Evolutionary conservation across 2,888 invertebrate genomes (phyloP).

Genomic region (Aromia moschata): DNA sequence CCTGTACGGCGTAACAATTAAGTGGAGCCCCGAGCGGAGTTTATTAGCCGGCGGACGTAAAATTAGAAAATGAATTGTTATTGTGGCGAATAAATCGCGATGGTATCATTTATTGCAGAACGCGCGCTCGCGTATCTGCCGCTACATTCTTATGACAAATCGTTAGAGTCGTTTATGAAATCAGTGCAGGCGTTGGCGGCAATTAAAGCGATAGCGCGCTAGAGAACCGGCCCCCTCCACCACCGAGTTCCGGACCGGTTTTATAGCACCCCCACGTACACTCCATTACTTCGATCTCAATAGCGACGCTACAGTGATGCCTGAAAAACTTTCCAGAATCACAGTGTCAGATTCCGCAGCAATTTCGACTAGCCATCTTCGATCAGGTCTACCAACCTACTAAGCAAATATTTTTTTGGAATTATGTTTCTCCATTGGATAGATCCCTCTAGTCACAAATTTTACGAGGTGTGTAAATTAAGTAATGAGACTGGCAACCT

Average conservation of each 20-base stretch:
- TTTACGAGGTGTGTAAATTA: too few relatives aligned
- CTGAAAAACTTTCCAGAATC: too few relatives aligned
- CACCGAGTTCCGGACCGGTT: slow-evolving; percentile 37
- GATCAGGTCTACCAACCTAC: too few relatives aligned
- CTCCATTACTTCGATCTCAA: slow-evolving; percentile 37
- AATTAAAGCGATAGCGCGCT: slow-evolving; percentile 43
- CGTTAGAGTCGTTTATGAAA: slow-evolving; percentile 42
- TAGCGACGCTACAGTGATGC: too few relatives aligned
- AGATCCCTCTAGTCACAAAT: too few relatives aligned
- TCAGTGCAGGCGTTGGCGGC: slow-evolving; percentile 41
- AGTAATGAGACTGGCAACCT: too few relatives aligned
- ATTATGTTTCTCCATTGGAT: too few relatives aligned
- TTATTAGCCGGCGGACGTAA: slow-evolving; percentile 7
- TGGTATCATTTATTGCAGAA: slow-evolving; percentile 42
- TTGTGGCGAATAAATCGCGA: slow-evolving; percentile 33
- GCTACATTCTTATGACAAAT: slow-evolving; percentile 40
- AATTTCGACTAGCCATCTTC: too few relatives aligned
- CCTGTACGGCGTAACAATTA: too few relatives aligned
- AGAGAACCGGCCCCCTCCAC: slow-evolving; percentile 12
- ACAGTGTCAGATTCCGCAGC: too few relatives aligned
- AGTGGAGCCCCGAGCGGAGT: background rate
- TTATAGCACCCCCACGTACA: slow-evolving; percentile 39
- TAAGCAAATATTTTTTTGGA: too few relatives aligned
- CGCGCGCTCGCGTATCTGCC: slow-evolving; percentile 35
- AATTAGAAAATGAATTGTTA: slow-evolving; percentile 34